Evolutionary conservation across 2,888 invertebrate species (phyloP).

Genomic region (Dasysyrphus albostriatus): DNA sequence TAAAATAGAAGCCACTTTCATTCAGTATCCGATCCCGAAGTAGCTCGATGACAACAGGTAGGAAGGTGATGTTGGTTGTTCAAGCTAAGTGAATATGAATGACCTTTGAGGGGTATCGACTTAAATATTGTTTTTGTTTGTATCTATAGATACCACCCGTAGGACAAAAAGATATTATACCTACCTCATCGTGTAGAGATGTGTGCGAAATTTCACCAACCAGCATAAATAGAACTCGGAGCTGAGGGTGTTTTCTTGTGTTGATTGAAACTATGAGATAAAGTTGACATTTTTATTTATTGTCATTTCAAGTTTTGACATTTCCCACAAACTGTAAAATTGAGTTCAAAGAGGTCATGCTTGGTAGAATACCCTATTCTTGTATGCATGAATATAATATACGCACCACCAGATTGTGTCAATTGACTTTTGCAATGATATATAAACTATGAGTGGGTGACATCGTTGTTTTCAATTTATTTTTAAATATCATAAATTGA

Average conservation of each 20-base stretch:
- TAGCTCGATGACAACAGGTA: slow-evolving; percentile 74
- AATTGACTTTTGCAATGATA: slow-evolving; percentile 65
- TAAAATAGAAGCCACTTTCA: slow-evolving; percentile 57
- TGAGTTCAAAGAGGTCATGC: slow-evolving; percentile 55
- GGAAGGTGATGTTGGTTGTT: slow-evolving; percentile 14
- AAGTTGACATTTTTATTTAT: slow-evolving; percentile 73
- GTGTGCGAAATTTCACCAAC: slow-evolving; percentile 68
- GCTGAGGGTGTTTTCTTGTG: slow-evolving; percentile 45
- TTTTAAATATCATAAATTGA: slow-evolving; percentile 59
- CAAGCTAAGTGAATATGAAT: slow-evolving; percentile 53
- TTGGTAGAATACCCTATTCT: not conserved
- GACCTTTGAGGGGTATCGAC: slow-evolving; percentile 52
- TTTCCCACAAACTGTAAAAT: slow-evolving; percentile 67
- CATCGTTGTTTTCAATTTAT: slow-evolving; percentile 56
- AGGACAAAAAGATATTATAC: slow-evolving; percentile 53
- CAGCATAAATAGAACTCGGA: slow-evolving; percentile 59
- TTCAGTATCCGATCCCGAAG: slow-evolving; percentile 48
- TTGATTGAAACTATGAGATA: slow-evolving; percentile 67
- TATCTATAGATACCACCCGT: slow-evolving; percentile 71
- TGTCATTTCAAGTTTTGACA: slow-evolving; percentile 61
- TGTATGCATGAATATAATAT: too few relatives aligned
- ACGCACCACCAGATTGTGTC: slow-evolving; percentile 63
- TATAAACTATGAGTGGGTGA: slow-evolving; percentile 55
- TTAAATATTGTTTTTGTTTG: slow-evolving; percentile 55
- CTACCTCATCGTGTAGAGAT: not conserved